Conservation (phyloP, 2,113 vertebrate genomes). For the Leucopternis melanops region DNA sequence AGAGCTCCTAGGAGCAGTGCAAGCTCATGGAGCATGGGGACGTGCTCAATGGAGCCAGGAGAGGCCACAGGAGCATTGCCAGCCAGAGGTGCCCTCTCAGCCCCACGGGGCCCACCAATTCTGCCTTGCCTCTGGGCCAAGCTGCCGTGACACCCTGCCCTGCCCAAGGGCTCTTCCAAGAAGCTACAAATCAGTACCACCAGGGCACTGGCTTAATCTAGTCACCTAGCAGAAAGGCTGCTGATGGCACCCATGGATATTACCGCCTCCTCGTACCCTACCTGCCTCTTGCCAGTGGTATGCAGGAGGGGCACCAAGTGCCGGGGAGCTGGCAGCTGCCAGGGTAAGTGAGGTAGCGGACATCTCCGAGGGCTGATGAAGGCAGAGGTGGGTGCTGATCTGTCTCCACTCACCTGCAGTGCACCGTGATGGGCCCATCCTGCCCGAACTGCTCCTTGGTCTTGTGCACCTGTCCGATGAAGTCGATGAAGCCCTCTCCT, state of each 20-base stretch:
- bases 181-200: neutral
- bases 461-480: constrained; percentile 98
- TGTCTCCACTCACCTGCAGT: constrained; percentile 83
- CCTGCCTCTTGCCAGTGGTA: neutral
- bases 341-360: neutral
- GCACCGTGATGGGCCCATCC: constrained; percentile 94
- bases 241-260: neutral
- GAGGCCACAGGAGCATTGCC: neutral
- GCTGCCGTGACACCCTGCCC: neutral
- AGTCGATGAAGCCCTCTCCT: constrained; percentile 94
- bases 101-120: neutral
- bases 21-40: neutral
- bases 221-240: neutral
- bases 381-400: neutral
- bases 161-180: neutral
- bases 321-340: neutral
- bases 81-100: neutral
- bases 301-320: neutral
- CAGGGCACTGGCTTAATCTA: neutral
- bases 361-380: neutral
- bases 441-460: constrained; percentile 98
- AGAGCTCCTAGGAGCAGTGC: neutral
- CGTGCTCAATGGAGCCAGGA: neutral
- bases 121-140: neutral
- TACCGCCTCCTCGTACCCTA: neutral